Percentiles rank a stretch among this genome's conserved stretches.
Conservation (phyloP, 1,140 invertebrate species). For the Drosophila repletoides region DNA sequence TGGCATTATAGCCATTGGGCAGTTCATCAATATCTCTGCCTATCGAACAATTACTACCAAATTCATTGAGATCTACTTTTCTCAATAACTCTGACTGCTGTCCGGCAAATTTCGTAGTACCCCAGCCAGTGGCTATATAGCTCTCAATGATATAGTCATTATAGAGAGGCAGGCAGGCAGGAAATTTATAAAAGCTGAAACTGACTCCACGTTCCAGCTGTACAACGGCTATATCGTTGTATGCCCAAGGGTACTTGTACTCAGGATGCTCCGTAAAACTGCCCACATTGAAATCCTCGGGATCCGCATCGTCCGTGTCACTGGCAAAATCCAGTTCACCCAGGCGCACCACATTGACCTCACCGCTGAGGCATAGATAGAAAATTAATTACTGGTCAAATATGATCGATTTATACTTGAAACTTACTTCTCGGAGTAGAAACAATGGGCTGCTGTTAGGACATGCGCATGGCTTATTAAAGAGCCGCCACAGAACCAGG, state of each 20-base stretch:
- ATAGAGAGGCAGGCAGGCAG: constrained; percentile 63
- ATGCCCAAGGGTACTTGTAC: constrained; percentile 35
- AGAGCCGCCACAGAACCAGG: constrained; percentile 82
- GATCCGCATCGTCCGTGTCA: constrained; percentile 52
- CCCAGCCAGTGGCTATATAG: constrained; percentile 60
- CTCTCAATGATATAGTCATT: constrained; percentile 8
- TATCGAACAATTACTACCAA: constrained; percentile 55
- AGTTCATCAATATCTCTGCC: constrained; percentile 56
- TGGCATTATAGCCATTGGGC: constrained; percentile 82
- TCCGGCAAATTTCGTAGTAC: constrained; percentile 21
- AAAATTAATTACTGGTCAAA: not conserved
- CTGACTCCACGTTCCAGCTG: constrained; percentile 30
- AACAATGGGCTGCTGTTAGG: constrained; percentile 82
- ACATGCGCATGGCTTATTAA: constrained; percentile 77
- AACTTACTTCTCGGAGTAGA: constrained; percentile 40
- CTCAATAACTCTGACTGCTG: constrained; percentile 79
- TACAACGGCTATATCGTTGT: constrained; percentile 64
- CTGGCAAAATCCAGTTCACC: constrained; percentile 59
- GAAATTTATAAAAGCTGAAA: constrained; percentile 39
- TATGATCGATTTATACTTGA: no score
- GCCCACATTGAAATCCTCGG: constrained; percentile 48
- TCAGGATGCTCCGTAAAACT: constrained; percentile 44
- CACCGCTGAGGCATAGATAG: constrained; percentile 1
- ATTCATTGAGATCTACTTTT: constrained; percentile 82
- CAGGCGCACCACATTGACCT: constrained; percentile 55